Evolutionary conservation across 2,888 invertebrate genomes (phyloP).

Genomic region (Hirtodrosophila trivittata): DNA sequence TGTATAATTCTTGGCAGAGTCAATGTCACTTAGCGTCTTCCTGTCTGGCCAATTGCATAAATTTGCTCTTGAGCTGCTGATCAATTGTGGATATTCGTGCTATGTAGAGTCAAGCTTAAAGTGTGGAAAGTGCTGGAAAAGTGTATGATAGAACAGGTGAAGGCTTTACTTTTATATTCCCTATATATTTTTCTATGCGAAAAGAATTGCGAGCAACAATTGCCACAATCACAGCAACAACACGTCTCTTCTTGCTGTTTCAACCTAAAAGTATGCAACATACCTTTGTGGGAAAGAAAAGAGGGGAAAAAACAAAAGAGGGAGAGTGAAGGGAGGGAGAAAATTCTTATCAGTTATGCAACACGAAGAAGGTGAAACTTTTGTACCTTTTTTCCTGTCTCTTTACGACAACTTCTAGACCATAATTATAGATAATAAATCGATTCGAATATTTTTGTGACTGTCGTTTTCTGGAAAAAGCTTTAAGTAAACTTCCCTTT

Average conservation of each 20-base stretch:
- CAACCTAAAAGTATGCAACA: slow-evolving; percentile 26
- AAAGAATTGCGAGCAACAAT: slow-evolving; percentile 24
- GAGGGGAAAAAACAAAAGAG: slow-evolving; percentile 10
- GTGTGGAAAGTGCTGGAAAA: not conserved
- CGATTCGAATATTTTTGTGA: no score
- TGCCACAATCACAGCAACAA: slow-evolving; percentile 59
- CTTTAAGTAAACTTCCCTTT: not conserved
- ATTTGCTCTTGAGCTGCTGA: slow-evolving; percentile 29
- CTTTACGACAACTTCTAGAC: no score
- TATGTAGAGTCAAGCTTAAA: no score
- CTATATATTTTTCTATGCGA: no score
- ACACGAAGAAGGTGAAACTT: no score
- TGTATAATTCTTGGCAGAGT: slow-evolving; percentile 5
- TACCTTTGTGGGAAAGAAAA: slow-evolving; percentile 52
- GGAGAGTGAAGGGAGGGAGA: not conserved
- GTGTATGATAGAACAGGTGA: slow-evolving; percentile 13
- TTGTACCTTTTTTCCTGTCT: no score
- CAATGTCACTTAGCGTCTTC: slow-evolving; percentile 33
- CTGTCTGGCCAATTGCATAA: slow-evolving; percentile 44
- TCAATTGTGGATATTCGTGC: slow-evolving; percentile 23
- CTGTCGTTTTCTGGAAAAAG: no score
- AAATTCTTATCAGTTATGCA: no score
- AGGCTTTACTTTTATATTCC: not conserved
- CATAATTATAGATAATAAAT: no score
- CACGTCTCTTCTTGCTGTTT: slow-evolving; percentile 44